phyloP scores from a whole-genome alignment of 2,888 invertebrate genomes.

The Julus scanicus region DNA sequence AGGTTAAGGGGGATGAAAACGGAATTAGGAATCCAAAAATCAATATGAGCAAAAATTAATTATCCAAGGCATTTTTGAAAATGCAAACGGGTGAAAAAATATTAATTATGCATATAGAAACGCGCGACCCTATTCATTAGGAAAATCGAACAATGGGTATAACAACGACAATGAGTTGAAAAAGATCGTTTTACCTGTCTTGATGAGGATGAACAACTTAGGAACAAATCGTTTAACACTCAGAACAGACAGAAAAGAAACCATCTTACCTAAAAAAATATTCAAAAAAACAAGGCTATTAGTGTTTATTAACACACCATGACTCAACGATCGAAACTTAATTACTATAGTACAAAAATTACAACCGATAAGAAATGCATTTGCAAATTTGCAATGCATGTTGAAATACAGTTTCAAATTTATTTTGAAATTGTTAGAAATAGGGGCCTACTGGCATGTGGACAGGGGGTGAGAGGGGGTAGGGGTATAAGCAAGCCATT shows the following conservation, averaged over 20 bases:
- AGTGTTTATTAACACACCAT: not conserved
- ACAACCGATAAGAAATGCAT: too few species aligned
- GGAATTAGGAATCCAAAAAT: not conserved
- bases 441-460: too few species aligned
- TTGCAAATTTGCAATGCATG: too few species aligned
- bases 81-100: not conserved
- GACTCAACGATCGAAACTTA: not conserved
- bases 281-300: not conserved
- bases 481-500: too few species aligned
- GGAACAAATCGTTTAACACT: not conserved
- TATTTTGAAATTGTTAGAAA: too few species aligned
- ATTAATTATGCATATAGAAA: conserved; percentile 9
- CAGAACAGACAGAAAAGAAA: not conserved
- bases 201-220: not conserved
- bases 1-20: not conserved
- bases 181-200: not conserved
- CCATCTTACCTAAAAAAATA: not conserved
- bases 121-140: not conserved
- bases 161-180: not conserved
- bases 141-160: too few species aligned
- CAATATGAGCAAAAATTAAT: not conserved
- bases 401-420: too few species aligned
- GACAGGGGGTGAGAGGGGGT: too few species aligned
- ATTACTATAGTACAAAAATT: too few species aligned
- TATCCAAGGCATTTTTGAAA: not conserved